These are phyloP conservation scores for Bombus consobrinus DNA, from an alignment of 1,140 invertebrate species.

Conservation along the genomic window DNA sequence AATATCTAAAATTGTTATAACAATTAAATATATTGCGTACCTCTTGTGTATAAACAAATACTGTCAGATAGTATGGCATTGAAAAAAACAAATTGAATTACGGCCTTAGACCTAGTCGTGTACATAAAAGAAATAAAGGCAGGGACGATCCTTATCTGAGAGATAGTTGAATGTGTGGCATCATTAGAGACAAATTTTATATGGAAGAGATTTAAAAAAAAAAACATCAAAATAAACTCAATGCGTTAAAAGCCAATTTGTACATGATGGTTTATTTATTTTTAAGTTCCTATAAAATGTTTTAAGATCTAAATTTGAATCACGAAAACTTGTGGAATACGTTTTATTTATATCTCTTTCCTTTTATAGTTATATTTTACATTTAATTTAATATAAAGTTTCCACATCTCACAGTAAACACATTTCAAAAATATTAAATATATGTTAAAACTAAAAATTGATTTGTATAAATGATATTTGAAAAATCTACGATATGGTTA, in stretches of 20 bases:
- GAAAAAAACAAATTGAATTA: conserved; percentile 68
- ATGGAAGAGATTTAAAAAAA: conserved; percentile 80
- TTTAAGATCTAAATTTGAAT: not conserved
- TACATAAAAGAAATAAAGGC: conserved; percentile 77
- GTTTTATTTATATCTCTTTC: not conserved
- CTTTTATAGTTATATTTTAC: not conserved
- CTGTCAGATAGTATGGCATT: conserved; percentile 48
- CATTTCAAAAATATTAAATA: conserved; percentile 7
- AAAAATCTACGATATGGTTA: not conserved
- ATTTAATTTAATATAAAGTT: not conserved
- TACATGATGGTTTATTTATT: conserved; percentile 2
- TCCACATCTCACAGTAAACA: not conserved
- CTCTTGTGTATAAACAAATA: conserved; percentile 40
- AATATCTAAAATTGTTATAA: conserved; percentile 17
- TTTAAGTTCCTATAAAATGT: no score
- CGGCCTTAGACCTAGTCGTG: conserved; percentile 82
- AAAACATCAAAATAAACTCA: conserved; percentile 82
- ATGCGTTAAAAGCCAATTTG: conserved; percentile 79
- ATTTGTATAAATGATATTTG: not conserved
- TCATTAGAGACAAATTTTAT: conserved; percentile 83
- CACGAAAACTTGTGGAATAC: not conserved
- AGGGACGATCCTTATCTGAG: conserved; percentile 77
- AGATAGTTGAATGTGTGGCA: conserved; percentile 81
- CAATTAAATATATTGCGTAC: conserved; percentile 23
- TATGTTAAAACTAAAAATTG: not conserved